Evolutionary conservation across 2,797 vertebrate species (phyloP), one percentile per base, ranked within the genome.

Genomic region (Morelia viridis): DNA sequence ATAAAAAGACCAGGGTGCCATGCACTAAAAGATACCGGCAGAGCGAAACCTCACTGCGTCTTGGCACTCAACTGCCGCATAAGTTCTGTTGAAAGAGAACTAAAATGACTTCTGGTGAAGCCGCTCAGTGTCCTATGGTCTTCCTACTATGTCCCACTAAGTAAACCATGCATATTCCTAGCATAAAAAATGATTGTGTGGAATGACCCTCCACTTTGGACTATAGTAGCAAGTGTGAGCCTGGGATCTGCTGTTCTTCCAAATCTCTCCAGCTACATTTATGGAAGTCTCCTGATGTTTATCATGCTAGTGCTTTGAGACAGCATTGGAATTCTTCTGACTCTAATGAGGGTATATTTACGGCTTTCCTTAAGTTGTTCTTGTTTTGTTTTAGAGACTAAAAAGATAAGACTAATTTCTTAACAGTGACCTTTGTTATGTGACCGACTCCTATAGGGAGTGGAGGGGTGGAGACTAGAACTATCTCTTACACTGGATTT

Each of bases 371-470:
- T 85, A 92, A 89, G 83, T 56, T 94, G 62, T 46, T 91, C 85
- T 85, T 53, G 64, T 46, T 17, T 95, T 11, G 89, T 94, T 93
- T 94, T 60, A 41, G 83, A 92, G 91, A 88, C 87, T 89, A 26
- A 8, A 85, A 26, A 28, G 64, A 93, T 53, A 87, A 68, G 60
- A 58, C 93, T 92, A 11, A 89, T 94, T 93, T 92, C 57, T 90
- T 28, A 90, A 65, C 90, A 93, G 41, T 15, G 28, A 88, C 8
- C 28, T 80, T 88, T 94, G 91, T 60, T 80, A 92, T 89, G 90
- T 22, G 56, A 62, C 28, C 50, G 71, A 94, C 90, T 94, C 93
- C 65, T 60, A 60, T 15, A 17, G 58, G 58, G 58, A 19, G 15
- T 60, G 58, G 58, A 64, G 50, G 46, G 58, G 17, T 60, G 56